phyloP scores from a whole-genome alignment of 2,888 invertebrate genomes.

The Hirtodrosophila alboralis region DNA sequence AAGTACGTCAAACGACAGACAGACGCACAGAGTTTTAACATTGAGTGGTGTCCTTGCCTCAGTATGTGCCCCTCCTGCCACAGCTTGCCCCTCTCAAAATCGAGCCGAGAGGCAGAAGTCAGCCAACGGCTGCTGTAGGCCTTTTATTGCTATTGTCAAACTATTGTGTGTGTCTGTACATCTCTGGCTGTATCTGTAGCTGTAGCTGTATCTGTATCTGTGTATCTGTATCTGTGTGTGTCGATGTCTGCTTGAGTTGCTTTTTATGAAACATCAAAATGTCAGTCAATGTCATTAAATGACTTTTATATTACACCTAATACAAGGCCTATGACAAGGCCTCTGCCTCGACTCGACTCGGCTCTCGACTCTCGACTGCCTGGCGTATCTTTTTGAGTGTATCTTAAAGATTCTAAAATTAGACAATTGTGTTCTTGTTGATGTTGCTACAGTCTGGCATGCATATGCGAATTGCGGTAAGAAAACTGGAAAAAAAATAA shows the following conservation, averaged over 20 bases:
- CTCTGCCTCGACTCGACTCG: constrained; percentile 48
- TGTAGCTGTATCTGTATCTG: not conserved
- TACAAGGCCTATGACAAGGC: constrained; percentile 81
- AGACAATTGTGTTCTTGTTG: constrained; percentile 69
- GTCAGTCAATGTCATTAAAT: constrained; percentile 82
- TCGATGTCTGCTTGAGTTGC: constrained; percentile 78
- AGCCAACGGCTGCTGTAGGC: constrained; percentile 65
- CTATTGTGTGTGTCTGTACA: constrained; percentile 63
- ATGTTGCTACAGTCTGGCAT: constrained; percentile 41
- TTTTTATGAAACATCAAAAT: constrained; percentile 82
- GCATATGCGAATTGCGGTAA: constrained; percentile 61
- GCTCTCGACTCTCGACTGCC: constrained; percentile 10
- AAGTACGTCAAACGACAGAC: constrained; percentile 64
- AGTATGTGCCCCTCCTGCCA: too few relatives aligned
- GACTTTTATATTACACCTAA: constrained; percentile 82
- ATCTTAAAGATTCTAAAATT: constrained; percentile 80
- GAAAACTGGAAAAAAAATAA: constrained; percentile 30
- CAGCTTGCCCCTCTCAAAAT: too few relatives aligned
- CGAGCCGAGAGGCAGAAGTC: constrained; percentile 20
- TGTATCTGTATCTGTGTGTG: constrained; percentile 29
- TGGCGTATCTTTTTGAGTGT: constrained; percentile 76
- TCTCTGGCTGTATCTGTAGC: constrained; percentile 6
- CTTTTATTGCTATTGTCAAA: constrained; percentile 80
- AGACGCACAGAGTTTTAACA: constrained; percentile 22
- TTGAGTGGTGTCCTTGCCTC: constrained; percentile 23